Base-by-base conservation (phyloP, 1,140 invertebrate species). In the Vanessa atalanta region DNA sequence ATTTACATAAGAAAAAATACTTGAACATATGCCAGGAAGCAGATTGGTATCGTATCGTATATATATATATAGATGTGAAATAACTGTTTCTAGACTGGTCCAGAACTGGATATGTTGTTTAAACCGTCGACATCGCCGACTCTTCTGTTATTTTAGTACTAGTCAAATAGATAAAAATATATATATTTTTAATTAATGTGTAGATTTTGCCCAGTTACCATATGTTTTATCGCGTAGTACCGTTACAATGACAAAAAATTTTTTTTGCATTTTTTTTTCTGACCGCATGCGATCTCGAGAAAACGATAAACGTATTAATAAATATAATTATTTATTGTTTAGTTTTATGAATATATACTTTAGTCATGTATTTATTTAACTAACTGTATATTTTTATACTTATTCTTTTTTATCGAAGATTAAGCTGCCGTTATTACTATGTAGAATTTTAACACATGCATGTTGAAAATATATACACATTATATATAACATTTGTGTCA, bases 41-140 rank as follows among this genome's bases (percentile, higher is more conserved):
- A 47, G 31, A 68, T 66, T 12, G 20, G n/a, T 73, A 53, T 63
- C 43, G 1, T 3, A 15, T 65, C 51, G 51, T 66, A 43, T 43
- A 23, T 11, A 55, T 11, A 55, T 20, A 55, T 63, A 61, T 55
- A 66, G 68, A 63, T 26, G 71, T 65, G 43, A 73, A 67, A 68
- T 73, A 73, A 73, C 71, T 68, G 71, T 73, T 61, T 37, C 57
- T n/a, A 43, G 47, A 68, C 71, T 67, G 65, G 71, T 68, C 55
- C 53, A 73, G 65, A 73, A 73, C 65, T 73, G 71, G 71, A 73
- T 67, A 37, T 68, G 55, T 68, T 61, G 47, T 69, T 57, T 16
- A 50, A 67, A 65, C 63, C 23, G 43, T 72, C n/a, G 12, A 31
- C 26, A 13, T 68, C 50, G 14, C 50, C 15, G 11, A 26, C 26